phyloP scores from a whole-genome alignment of 92 coral and sea anemone species.

The Parazoanthus atlanticus region DNA sequence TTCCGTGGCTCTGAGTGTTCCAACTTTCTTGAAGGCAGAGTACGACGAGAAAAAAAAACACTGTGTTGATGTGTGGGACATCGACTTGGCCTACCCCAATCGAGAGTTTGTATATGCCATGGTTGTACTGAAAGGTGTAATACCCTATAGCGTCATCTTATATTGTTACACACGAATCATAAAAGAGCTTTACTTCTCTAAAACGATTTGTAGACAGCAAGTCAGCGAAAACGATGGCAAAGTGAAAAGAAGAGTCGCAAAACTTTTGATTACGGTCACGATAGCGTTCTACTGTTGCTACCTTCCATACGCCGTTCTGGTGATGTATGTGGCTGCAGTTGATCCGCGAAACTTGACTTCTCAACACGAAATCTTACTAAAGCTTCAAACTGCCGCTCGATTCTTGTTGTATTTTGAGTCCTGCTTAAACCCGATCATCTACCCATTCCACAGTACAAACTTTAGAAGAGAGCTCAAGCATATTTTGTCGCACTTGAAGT shows the following conservation, averaged over 20 bases:
- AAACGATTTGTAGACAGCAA: not conserved
- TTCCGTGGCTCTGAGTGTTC: not conserved
- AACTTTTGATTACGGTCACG: not conserved
- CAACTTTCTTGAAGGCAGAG: not conserved
- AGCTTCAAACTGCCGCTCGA: slow-evolving; percentile 8
- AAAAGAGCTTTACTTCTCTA: not conserved
- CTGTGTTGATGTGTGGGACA: not conserved
- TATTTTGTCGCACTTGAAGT: not conserved
- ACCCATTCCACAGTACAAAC: slow-evolving; percentile 15
- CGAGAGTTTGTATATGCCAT: not conserved
- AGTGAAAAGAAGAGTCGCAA: not conserved
- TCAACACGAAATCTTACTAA: not conserved
- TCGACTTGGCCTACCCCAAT: not conserved
- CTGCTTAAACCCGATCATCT: slow-evolving; percentile 1
- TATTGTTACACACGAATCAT: slow-evolving; percentile 1
- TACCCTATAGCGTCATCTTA: not conserved
- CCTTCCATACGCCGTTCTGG: not conserved
- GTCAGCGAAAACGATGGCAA: slow-evolving; percentile 5
- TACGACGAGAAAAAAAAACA: not conserved
- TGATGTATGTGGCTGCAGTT: not conserved
- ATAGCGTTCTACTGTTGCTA: slow-evolving; percentile 2
- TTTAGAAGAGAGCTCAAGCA: slow-evolving; percentile 9
- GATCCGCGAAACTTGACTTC: not conserved
- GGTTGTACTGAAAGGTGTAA: not conserved
- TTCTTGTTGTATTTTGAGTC: slow-evolving; percentile 12